phyloP scores from a whole-genome alignment of 2,113 vertebrate species.

The Dicrurus megarhynchus region DNA sequence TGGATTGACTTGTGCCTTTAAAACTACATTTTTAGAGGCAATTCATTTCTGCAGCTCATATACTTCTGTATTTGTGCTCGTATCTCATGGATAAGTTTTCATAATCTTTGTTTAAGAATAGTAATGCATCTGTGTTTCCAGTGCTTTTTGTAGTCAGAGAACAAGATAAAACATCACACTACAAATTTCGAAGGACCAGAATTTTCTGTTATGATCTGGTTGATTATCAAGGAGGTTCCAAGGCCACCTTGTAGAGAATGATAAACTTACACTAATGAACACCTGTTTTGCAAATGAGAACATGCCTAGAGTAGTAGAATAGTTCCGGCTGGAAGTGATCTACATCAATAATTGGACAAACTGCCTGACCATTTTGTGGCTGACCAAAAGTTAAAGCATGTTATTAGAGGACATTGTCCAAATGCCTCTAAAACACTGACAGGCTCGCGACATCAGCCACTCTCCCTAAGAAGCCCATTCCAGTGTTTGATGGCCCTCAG shows the following conservation, averaged over 20 bases:
- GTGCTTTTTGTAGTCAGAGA: not conserved
- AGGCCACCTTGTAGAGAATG: not conserved
- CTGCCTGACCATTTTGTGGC: not conserved
- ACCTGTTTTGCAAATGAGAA: not conserved
- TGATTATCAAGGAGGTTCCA: not conserved
- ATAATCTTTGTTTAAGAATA: not conserved
- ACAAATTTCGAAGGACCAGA: not conserved
- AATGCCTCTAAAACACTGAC: not conserved
- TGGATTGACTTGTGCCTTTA: not conserved
- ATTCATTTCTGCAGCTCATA: not conserved
- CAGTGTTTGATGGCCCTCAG: not conserved
- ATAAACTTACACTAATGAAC: not conserved
- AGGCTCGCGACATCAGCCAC: rapidly evolving
- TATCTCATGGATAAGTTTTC: not conserved
- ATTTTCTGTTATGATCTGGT: not conserved
- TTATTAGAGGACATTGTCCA: not conserved
- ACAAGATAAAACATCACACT: not conserved
- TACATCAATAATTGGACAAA: not conserved
- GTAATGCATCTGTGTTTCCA: not conserved
- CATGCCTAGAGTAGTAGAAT: not conserved
- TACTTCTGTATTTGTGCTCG: not conserved
- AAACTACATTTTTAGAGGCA: not conserved
- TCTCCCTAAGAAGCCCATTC: not conserved
- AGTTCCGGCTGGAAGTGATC: not conserved
- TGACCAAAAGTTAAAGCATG: not conserved